Evolutionary conservation across 92 coral and sea anemone genomes (phyloP), one percentile per base, ranked within the genome.

Genomic region (Muricea muricata): DNA sequence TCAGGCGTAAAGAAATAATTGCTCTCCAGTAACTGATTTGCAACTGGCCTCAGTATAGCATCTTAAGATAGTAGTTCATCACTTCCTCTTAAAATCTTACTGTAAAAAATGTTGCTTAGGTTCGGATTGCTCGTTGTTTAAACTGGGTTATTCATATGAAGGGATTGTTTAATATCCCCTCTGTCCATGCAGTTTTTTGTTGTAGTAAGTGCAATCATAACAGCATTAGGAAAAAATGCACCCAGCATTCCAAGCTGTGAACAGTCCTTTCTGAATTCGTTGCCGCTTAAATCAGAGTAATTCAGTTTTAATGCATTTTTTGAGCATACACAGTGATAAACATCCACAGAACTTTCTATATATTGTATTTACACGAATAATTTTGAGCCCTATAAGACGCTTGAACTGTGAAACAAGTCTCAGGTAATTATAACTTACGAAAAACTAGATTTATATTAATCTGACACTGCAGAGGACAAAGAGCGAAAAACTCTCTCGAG

Each of bases 251-350:
- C 82, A 34, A 76, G 68, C 82, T 76, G 82, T 6, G 82, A 76
- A 30, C 52, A 76, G 41, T 76, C 82, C 1, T 63, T 76, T 76
- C 82, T 76, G 67, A 76, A 76, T 50, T 76, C 68, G 31, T 35
- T 76, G n/a, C 82, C 82, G 67, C 82, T 76, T 8, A 68, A 68
- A 55, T n/a, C n/a, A n/a, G n/a, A n/a, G n/a, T n/a, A n/a, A n/a
- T n/a, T n/a, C n/a, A n/a, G n/a, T n/a, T n/a, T n/a, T n/a, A n/a
- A n/a, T n/a, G n/a, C n/a, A n/a, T n/a, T n/a, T n/a, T n/a, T n/a
- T n/a, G n/a, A n/a, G n/a, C n/a, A n/a, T n/a, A n/a, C n/a, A n/a
- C n/a, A n/a, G n/a, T n/a, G n/a, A n/a, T n/a, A n/a, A n/a, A n/a
- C n/a, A n/a, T n/a, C n/a, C n/a, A n/a, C n/a, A n/a, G n/a, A n/a